Evolutionary conservation across 2,888 invertebrate genomes (phyloP).

Genomic region (Quadriops clusia): DNA sequence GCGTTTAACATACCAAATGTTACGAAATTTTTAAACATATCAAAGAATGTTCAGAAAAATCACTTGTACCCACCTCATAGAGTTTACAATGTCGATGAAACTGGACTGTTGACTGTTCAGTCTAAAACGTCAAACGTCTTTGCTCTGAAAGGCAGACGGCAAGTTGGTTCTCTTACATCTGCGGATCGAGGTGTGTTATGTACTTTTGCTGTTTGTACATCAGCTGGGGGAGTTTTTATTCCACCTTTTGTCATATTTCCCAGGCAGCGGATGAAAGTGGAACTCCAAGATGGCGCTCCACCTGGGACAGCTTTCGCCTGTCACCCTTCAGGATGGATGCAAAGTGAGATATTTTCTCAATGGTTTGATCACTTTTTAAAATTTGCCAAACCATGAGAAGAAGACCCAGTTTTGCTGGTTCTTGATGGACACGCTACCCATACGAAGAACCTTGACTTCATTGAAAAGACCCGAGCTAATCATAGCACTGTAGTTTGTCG

Average conservation of each 20-base stretch:
- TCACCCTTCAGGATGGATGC: slow-evolving; percentile 24
- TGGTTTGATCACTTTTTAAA: slow-evolving; percentile 32
- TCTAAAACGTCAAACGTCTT: slow-evolving; percentile 4
- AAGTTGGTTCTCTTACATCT: slow-evolving; percentile 4
- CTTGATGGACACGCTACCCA: slow-evolving; percentile 28
- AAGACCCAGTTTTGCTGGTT: slow-evolving; percentile 24
- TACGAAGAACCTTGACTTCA: slow-evolving; percentile 24
- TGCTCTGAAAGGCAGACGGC: slow-evolving; percentile 1
- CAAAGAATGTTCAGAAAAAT: slow-evolving; percentile 1
- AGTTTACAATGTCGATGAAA: slow-evolving; percentile 6
- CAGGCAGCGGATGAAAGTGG: slow-evolving; percentile 9
- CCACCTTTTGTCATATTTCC: slow-evolving; percentile 13
- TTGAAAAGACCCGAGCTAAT: slow-evolving; percentile 19
- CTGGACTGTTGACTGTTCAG: slow-evolving; percentile 4
- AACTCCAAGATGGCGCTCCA: slow-evolving; percentile 23
- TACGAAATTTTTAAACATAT: slow-evolving; percentile 3
- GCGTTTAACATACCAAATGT: slow-evolving; percentile 6
- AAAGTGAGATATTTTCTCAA: slow-evolving; percentile 23
- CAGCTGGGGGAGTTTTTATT: slow-evolving; percentile 13
- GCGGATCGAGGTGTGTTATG: slow-evolving; percentile 2
- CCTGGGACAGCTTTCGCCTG: slow-evolving; percentile 19
- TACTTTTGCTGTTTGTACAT: too few relatives aligned
- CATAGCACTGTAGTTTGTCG: slow-evolving; percentile 26
- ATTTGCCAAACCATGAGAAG: slow-evolving; percentile 20
- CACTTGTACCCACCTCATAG: slow-evolving; percentile 5